These are phyloP conservation scores for Pedetes capensis DNA, from an alignment of 2,113 vertebrate species.

Conservation along the genomic window DNA sequence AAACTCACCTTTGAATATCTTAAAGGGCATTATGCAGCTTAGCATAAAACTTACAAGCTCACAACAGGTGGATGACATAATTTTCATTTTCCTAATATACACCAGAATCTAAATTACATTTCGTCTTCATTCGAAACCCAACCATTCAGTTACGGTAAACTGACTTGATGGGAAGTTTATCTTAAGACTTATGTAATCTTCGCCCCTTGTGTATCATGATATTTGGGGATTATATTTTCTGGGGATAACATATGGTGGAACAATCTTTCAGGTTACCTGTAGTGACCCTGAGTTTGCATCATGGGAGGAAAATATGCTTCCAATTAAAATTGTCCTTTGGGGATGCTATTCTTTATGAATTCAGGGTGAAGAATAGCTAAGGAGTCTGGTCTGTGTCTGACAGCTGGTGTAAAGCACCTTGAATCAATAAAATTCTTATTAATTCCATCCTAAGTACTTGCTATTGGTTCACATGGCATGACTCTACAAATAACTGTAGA, in stretches of 20 bases:
- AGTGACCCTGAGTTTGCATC: conserved; percentile 67
- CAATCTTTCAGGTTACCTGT: conserved; percentile 73
- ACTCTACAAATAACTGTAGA: conserved; percentile 30
- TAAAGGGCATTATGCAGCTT: not conserved
- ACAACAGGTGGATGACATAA: conserved; percentile 61
- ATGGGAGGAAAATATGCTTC: conserved; percentile 70
- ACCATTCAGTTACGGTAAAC: conserved; percentile 54
- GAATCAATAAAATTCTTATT: conserved; percentile 76
- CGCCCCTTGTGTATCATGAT: conserved; percentile 56
- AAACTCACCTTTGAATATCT: not conserved
- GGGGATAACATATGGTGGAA: conserved; percentile 72
- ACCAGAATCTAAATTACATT: conserved; percentile 58
- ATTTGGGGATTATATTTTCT: conserved; percentile 73
- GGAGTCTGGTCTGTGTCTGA: conserved; percentile 71
- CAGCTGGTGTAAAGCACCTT: conserved; percentile 72
- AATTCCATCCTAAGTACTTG: conserved; percentile 61
- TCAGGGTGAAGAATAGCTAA: conserved; percentile 66
- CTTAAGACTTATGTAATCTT: conserved; percentile 72
- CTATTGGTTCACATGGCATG: conserved; percentile 53
- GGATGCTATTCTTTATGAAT: conserved; percentile 74
- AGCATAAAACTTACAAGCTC: conserved; percentile 5
- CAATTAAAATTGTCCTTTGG: conserved; percentile 68
- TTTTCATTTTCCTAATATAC: conserved; percentile 58
- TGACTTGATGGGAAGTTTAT: conserved; percentile 70
- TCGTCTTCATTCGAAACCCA: conserved; percentile 61